These are phyloP conservation scores for Hyles euphorbiae DNA, from an alignment of 1,140 invertebrate genomes.

Conservation along the genomic window DNA sequence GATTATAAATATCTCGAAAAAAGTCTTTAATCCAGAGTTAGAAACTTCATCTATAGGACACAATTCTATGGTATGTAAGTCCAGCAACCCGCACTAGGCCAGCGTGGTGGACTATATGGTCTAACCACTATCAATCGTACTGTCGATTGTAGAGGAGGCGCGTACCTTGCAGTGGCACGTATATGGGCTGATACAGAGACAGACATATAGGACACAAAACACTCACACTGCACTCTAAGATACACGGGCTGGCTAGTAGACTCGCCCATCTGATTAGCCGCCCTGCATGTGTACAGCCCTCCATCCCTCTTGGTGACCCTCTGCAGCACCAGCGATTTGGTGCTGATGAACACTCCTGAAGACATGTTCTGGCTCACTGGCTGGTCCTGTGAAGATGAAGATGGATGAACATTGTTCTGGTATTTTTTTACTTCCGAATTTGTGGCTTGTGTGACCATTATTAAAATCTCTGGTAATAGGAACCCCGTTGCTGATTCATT, in stretches of 20 bases:
- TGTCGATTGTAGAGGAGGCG: too few relatives aligned
- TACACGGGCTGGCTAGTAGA: slow-evolving; percentile 84
- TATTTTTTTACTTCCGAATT: too few relatives aligned
- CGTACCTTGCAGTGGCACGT: too few relatives aligned
- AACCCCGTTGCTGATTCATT: too few relatives aligned
- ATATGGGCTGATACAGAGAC: not conserved
- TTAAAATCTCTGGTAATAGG: too few relatives aligned
- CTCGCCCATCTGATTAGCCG: slow-evolving; percentile 88
- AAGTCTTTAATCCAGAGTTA: too few relatives aligned
- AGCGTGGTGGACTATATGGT: too few relatives aligned
- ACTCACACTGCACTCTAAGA: slow-evolving; percentile 90
- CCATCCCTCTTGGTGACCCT: slow-evolving; percentile 85
- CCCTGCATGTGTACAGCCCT: slow-evolving; percentile 88
- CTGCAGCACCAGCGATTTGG: slow-evolving; percentile 89
- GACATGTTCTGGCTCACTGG: slow-evolving; percentile 88
- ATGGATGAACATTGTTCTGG: too few relatives aligned
- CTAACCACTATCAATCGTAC: too few relatives aligned
- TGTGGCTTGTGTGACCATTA: too few relatives aligned
- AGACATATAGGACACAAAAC: not conserved
- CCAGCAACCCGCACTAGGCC: too few relatives aligned
- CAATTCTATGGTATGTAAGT: not conserved
- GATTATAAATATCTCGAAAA: too few relatives aligned
- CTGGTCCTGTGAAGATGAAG: slow-evolving; percentile 76
- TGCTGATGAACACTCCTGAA: slow-evolving; percentile 89
- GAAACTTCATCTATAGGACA: not conserved